Percentiles rank a stretch among this genome's conserved stretches.
Evolutionary conservation across 1,140 invertebrate genomes (phyloP).

Genomic region (Tetramorium alpestre): DNA sequence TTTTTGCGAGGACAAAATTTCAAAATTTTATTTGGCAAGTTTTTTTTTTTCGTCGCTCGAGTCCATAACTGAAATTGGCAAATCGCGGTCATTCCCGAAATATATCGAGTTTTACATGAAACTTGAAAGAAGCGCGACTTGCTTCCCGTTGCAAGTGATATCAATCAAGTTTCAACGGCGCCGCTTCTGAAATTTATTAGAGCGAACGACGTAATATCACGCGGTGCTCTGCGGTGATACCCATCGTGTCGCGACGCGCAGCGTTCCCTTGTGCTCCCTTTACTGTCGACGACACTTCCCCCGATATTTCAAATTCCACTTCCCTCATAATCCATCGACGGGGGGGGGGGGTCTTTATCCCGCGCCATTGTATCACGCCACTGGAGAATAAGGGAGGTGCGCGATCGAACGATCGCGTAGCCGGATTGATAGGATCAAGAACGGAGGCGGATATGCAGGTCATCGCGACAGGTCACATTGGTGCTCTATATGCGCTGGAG

Average conservation of each 20-base stretch:
- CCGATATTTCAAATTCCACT: conserved; percentile 53
- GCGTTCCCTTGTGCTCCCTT: not conserved
- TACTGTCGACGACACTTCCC: not conserved
- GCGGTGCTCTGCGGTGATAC: not conserved
- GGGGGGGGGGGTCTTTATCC: conserved; percentile 9
- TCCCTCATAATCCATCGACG: conserved; percentile 40
- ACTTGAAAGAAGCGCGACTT: not conserved
- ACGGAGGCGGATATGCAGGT: conserved; percentile 51
- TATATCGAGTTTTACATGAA: not conserved
- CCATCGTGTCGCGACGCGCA: not conserved
- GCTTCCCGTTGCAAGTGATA: not conserved
- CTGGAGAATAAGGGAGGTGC: not conserved
- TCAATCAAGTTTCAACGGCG: not conserved
- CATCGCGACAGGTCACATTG: conserved; percentile 50
- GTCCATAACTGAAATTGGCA: not conserved
- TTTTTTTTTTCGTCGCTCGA: not conserved
- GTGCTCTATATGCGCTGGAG: conserved; percentile 45
- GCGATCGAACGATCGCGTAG: conserved; percentile 50
- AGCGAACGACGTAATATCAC: conserved; percentile 7
- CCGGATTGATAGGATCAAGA: conserved; percentile 51
- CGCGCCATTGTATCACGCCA: conserved; percentile 16
- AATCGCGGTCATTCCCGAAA: not conserved
- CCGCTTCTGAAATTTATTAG: not conserved
- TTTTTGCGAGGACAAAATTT: not conserved
- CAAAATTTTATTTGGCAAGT: not conserved